Evolutionary conservation across 1,140 invertebrate species (phyloP), one percentile per base, ranked within the genome.

Genomic region (Holcopasites calliopsidis): DNA sequence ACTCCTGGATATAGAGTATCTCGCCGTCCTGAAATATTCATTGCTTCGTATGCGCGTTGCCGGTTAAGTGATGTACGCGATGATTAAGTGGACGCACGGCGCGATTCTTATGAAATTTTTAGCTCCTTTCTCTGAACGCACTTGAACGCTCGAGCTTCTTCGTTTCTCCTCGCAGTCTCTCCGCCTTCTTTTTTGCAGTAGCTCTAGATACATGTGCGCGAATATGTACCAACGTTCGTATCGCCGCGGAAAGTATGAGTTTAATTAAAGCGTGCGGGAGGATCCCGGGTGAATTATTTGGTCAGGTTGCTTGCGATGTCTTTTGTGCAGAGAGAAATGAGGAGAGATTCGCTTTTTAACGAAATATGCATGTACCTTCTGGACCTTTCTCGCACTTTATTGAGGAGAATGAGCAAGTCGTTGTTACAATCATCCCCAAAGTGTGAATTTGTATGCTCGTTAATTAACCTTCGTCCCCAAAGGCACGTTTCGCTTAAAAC

Each of bases 181-280:
- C n/a, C 10, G 8, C 3, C 3, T 21, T 55, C 4, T 18, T 18
- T n/a, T 18, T n/a, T n/a, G n/a, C n/a, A n/a, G n/a, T n/a, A n/a
- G n/a, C n/a, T n/a, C n/a, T n/a, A n/a, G n/a, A n/a, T n/a, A n/a
- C 11, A 49, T 21, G 5, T 28, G 10, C 52, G 16, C 13, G 26
- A 31, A 23, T 31, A 16, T 3, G n/a, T 23, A 5, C 3, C 16
- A 55, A 23, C 18, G 13, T 13, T 23, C 11, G n/a, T 44, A 10
- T 42, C 16, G 13, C 28, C 11, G 26, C 38, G 23, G 26, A 60
- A 60, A 38, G 31, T 50, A 47, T 58, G 68, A 70, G 38, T 58
- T 70, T 70, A 58, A 70, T 70, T 70, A 70, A 70, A 70, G 21
- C 54, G n/a, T 60, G n/a, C n/a, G 28, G 21, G 47, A 60, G 31